Base-by-base conservation (phyloP, 2,797 vertebrate genomes). In the Megaceryle alcyon region DNA sequence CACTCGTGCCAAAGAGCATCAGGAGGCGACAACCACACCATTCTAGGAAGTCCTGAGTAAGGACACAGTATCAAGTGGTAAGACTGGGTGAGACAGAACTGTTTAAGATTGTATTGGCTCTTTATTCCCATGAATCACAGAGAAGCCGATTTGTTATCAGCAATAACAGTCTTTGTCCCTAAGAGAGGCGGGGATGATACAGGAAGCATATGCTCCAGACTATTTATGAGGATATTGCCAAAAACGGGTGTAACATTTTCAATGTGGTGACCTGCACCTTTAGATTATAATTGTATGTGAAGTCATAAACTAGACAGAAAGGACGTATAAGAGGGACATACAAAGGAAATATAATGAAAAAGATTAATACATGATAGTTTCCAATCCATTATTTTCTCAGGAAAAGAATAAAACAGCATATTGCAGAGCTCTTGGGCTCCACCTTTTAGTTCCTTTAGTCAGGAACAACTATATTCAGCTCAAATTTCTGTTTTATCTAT, bases 351-450 rank as follows among this genome's bases (percentile, higher is more conserved):
- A 43, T 23, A 81, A 94, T 54, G 65, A 82, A 85, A 94, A 53
- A 39, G 0, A 90, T 90, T 84, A 82, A 64, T 86, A 82, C 0
- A 2, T 26, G 39, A 66, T 82, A 64, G 70, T 88, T 96, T 91
- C 92, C 87, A 95, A 86, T 46, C 59, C 59, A 86, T 94, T 94
- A 66, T 94, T 96, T 94, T 91, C 81, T 76, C 82, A 94, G 92
- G 72, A 91, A 95, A 91, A 93, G 13, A 91, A 78, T 88, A 76
- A 91, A 92, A 31, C n/a, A 69, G 26, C 49, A 29, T 46, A 75
- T 44, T 78, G n/a, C 64, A 79, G 71, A 69, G 61, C 29, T 90
- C 61, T 92, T 37, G 53, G 80, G 65, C 85, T 78, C 72, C 86
- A 76, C 76, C 77, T 93, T 89, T 85, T 12, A 77, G n/a, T 76